A percentile compares a stretch with the other conserved stretches of the same genome.
phyloP scores from a whole-genome alignment of 2,113 vertebrate genomes.

The Condylura cristata region DNA sequence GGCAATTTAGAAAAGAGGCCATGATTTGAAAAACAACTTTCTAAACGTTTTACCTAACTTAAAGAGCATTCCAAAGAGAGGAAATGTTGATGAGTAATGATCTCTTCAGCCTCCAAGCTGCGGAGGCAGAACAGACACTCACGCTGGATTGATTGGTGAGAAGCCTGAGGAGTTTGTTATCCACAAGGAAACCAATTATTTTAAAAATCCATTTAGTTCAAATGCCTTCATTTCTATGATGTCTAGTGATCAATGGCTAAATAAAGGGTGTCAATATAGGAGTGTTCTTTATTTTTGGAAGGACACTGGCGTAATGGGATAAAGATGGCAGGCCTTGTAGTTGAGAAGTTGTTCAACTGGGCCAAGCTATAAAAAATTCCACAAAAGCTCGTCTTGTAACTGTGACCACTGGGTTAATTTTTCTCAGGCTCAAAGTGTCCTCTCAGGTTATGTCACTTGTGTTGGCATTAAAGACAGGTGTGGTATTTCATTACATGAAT shows the following conservation, averaged over 20 bases:
- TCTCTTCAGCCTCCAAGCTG: not conserved
- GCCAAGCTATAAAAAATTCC: not conserved
- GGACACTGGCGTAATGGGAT: not conserved
- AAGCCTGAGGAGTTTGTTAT: slow-evolving; percentile 39
- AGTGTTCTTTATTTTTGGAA: not conserved
- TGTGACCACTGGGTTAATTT: not conserved
- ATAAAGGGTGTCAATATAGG: not conserved
- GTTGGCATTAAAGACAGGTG: not conserved
- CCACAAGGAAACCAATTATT: slow-evolving; percentile 44
- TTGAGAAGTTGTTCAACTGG: not conserved
- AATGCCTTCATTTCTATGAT: slow-evolving; percentile 36
- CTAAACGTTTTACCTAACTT: not conserved
- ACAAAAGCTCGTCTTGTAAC: not conserved
- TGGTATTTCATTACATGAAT: not conserved
- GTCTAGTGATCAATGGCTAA: not conserved
- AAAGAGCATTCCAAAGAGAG: slow-evolving; percentile 33
- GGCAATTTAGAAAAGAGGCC: slow-evolving; percentile 34
- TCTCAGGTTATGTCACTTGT: not conserved
- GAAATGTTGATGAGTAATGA: not conserved
- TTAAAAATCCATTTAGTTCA: not conserved
- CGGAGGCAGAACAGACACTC: not conserved
- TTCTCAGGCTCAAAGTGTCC: not conserved
- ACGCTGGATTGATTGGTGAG: not conserved
- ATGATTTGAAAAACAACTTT: slow-evolving; percentile 44
- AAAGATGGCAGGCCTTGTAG: not conserved